Conservation (phyloP, 2,113 vertebrate genomes). For the Porphyrio hochstetteri region DNA sequence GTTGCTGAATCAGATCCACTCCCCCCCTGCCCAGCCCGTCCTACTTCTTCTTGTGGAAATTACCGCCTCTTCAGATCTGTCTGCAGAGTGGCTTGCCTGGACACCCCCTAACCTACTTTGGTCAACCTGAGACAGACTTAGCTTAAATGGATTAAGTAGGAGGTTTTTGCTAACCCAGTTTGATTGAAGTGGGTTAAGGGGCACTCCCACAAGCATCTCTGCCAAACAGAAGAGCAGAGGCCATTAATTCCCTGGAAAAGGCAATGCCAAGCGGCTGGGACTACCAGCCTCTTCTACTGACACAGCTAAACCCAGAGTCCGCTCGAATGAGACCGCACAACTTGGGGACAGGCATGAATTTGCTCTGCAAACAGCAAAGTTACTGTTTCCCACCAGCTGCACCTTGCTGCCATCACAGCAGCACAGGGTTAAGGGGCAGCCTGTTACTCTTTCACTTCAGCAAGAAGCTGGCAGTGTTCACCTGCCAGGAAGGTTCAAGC, state of each 20-base stretch:
- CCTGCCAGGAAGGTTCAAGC: not conserved
- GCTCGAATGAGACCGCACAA: accelerated
- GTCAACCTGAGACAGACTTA: slow-evolving; percentile 32
- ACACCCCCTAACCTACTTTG: slow-evolving; percentile 22
- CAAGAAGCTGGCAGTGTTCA: not conserved
- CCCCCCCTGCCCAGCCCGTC: not conserved
- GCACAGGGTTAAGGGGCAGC: not conserved
- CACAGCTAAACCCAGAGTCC: not conserved
- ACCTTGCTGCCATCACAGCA: not conserved
- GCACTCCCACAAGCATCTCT: not conserved
- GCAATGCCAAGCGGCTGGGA: not conserved
- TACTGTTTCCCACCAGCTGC: not conserved
- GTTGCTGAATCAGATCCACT: not conserved
- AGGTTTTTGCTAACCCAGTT: slow-evolving; percentile 33
- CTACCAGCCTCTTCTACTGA: not conserved
- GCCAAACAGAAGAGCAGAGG: not conserved
- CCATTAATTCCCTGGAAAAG: not conserved
- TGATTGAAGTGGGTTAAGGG: slow-evolving; percentile 44
- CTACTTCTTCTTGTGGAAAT: slow-evolving; percentile 22
- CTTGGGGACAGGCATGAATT: not conserved
- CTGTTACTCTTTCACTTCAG: not conserved
- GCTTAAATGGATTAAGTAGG: slow-evolving; percentile 44
- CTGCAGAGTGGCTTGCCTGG: not conserved
- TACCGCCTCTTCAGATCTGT: not conserved
- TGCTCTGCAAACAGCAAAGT: not conserved